Base-by-base conservation (phyloP, 2,797 vertebrate species). In the Poecile montanus region DNA sequence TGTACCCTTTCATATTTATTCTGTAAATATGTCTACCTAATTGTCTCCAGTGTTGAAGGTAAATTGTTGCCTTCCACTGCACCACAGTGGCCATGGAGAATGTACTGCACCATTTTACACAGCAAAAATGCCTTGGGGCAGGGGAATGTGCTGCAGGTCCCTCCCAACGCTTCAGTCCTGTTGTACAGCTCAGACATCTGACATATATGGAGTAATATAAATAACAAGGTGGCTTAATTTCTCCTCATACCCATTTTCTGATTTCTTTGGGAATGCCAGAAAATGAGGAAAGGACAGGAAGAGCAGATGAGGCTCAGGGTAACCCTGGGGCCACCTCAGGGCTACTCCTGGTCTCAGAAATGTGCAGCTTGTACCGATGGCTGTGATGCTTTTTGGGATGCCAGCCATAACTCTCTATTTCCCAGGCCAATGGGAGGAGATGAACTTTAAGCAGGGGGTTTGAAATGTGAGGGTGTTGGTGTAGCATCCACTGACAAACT, bases 351-450 rank as follows among this genome's bases (percentile, higher is more conserved):
- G 4, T 51, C 87, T 63, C 17, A 30, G 56, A n/a, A 66, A 21
- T 3, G 7, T 15, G 12, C 15, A 26, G 2, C 56, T 26, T 81
- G 16, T 58, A 40, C 44, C 0, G 0, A 12, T 40, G 44, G 44
- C 40, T 72, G 27, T 44, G 47, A 17, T 72, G n/a, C 13, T 56
- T 0, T 54, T 73, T 56, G 42, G 6, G 32, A 53, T 66, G 44
- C 22, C 2, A 6, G 6, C 34, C 14, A 2, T 22, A 3, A 27
- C 36, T 60, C 73, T 38, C 15, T 27, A 19, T 79, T 71, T 79
- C n/a, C 14, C 5, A 47, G 54, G 11, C 3, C 58, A 29, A 6
- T 16, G 48, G 61, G 21, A 47, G 32, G 50, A 7, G 16, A 30
- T 36, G 8, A 63, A 47, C 27, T 88, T 81, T 34, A 22, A 42